These are phyloP conservation scores for Branchellion lobata DNA, from an alignment of 2,888 invertebrate genomes.

Conservation along the genomic window DNA sequence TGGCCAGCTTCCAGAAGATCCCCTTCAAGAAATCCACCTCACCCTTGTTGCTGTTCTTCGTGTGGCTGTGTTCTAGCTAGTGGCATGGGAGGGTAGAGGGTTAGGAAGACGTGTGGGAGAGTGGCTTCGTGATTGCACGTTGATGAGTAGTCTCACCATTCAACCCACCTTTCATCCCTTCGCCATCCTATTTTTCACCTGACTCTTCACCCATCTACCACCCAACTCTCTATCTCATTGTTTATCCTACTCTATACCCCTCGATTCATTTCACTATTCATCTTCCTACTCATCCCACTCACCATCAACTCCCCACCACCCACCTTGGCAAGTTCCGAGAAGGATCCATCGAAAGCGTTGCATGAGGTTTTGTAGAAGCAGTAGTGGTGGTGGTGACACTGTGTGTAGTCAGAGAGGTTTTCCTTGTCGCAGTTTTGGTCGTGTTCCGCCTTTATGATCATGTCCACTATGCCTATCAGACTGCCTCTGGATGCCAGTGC, in stretches of 20 bases:
- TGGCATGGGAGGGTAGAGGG: too few species aligned
- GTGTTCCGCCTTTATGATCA: slow-evolving; percentile 73
- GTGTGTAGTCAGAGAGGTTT: slow-evolving; percentile 43
- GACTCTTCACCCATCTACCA: too few species aligned
- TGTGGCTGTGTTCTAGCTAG: slow-evolving; percentile 35
- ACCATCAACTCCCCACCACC: slow-evolving; percentile 44
- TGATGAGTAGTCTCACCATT: too few species aligned
- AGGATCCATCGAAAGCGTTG: slow-evolving; percentile 47
- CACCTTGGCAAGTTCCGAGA: slow-evolving; percentile 13
- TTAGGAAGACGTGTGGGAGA: too few species aligned
- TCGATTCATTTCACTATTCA: too few species aligned
- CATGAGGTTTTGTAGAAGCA: slow-evolving; percentile 53
- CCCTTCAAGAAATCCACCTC: slow-evolving; percentile 53
- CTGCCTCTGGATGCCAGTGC: slow-evolving; percentile 78
- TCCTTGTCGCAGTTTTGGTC: slow-evolving; percentile 44
- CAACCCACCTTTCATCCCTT: too few species aligned
- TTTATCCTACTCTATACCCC: too few species aligned
- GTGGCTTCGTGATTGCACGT: too few species aligned
- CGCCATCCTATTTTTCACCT: too few species aligned
- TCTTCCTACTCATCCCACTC: too few species aligned
- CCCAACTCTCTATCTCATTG: too few species aligned
- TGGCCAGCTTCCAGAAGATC: slow-evolving; percentile 62
- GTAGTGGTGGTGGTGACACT: slow-evolving; percentile 52
- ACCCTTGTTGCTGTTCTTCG: slow-evolving; percentile 15
- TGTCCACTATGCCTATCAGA: slow-evolving; percentile 79